Evolutionary conservation across 2,888 invertebrate species (phyloP).

Genomic region (Catocala nupta): DNA sequence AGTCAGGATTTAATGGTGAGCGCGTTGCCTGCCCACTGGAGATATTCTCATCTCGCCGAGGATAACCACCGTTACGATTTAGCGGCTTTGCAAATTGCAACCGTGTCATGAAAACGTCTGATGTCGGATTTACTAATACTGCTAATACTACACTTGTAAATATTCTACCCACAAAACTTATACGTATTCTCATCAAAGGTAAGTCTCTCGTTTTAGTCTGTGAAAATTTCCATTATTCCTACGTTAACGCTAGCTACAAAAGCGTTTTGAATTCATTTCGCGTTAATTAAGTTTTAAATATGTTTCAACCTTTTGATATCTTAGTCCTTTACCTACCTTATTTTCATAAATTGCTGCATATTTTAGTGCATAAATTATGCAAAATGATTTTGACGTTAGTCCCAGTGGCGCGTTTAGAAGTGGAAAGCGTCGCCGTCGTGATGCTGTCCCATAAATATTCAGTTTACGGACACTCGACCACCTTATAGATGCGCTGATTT

Average conservation of each 20-base stretch:
- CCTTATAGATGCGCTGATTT: constrained; percentile 68
- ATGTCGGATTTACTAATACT: constrained; percentile 38
- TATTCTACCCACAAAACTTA: constrained; percentile 28
- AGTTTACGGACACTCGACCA: constrained; percentile 68
- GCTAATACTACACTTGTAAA: constrained; percentile 22
- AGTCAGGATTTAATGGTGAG: constrained; percentile 67
- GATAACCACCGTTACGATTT: constrained; percentile 68
- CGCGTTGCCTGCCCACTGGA: constrained; percentile 63
- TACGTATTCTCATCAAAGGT: constrained; percentile 34
- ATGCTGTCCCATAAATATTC: constrained; percentile 73
- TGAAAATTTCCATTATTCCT: constrained; percentile 43
- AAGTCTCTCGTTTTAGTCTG: constrained; percentile 32
- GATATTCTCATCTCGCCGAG: constrained; percentile 69
- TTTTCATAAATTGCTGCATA: constrained; percentile 68
- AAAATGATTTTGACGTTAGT: constrained; percentile 74
- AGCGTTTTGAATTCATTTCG: constrained; percentile 53
- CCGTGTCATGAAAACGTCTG: constrained; percentile 55
- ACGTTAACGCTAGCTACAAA: constrained; percentile 46
- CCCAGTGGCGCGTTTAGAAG: constrained; percentile 64
- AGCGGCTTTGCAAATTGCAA: constrained; percentile 65
- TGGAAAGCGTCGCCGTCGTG: constrained; percentile 39
- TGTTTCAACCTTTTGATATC: constrained; percentile 49
- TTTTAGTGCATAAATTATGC: constrained; percentile 73
- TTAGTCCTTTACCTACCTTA: constrained; percentile 47
- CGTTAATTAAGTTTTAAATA: constrained; percentile 56